Base-by-base conservation (phyloP, 2,888 invertebrate species). In the Dichetophora obliterata region DNA sequence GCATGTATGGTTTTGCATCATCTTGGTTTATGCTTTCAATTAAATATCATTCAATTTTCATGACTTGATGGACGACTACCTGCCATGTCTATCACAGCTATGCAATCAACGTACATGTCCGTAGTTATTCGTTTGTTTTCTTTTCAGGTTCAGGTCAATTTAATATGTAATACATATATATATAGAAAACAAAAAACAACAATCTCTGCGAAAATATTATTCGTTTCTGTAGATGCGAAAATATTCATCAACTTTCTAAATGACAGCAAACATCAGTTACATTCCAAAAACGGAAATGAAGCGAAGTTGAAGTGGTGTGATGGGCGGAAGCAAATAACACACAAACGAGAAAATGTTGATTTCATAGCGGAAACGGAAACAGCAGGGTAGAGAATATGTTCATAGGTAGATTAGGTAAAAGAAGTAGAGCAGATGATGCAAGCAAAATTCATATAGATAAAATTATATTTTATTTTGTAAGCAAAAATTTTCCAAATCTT, bases 1-100 rank as follows among this genome's bases (percentile, higher is more conserved):
- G 3, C 57, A 11, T 16, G 72, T 27, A 63, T 77, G 4, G 52
- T 48, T 5, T 16, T 54, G 69, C 34, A 34, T 73, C n/a, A 75
- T 84, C 84, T 86, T 86, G 85, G 86, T 84, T 86, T 85, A 85
- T 85, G 83, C 86, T 86, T 86, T 86, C 87, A 86, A 86, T 86
- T 86, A 86, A 86, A 86, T 85, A 85, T 86, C 86, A 86, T 86
- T 86, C 85, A 85, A 85, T 85, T 86, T 86, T 86, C 83, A 85
- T 86, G 86, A 85, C 84, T 85, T 86, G 85, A 86, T 85, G 85
- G 84, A 85, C 85, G 84, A 84, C 85, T 85, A 86, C 84, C 85
- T 84, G 81, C 81, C 78, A 14, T 43, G 43, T 75, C 76, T 75
- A 74, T 78, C 82, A 82, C 81, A 80, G 82, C 77, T 80, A 81